These are phyloP conservation scores for Seriola rivoliana DNA, from an alignment of 2,113 vertebrate species.

Conservation along the genomic window DNA sequence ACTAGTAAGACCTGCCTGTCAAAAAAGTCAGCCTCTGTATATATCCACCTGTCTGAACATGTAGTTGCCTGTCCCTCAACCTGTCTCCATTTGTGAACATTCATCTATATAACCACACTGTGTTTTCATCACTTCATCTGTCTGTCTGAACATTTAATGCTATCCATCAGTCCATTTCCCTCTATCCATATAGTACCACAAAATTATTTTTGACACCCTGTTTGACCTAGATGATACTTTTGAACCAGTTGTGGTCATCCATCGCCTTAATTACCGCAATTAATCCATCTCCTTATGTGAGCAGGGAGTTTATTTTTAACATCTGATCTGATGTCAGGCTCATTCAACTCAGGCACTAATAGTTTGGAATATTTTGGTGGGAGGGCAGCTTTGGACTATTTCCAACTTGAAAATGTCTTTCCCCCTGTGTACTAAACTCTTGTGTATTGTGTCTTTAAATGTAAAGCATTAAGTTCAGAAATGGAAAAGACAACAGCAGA, in stretches of 20 bases:
- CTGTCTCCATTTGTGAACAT: slow-evolving; percentile 13
- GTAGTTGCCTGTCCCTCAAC: slow-evolving; percentile 15
- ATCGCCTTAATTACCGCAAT: not conserved
- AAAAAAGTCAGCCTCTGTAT: slow-evolving; percentile 14
- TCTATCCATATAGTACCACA: not conserved
- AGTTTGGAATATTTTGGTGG: not conserved
- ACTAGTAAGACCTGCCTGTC: slow-evolving; percentile 28
- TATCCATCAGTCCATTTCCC: not conserved
- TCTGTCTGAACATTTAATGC: not conserved
- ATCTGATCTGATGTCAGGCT: not conserved
- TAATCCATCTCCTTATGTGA: slow-evolving; percentile 5
- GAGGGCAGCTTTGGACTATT: not conserved
- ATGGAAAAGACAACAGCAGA: too few species aligned
- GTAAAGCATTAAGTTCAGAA: too few species aligned
- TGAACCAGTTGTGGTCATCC: not conserved
- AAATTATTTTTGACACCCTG: not conserved
- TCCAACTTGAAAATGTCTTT: not conserved
- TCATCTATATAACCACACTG: not conserved
- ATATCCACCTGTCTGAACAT: slow-evolving; percentile 35
- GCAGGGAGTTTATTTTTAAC: not conserved
- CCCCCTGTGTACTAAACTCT: not conserved
- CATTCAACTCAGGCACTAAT: not conserved
- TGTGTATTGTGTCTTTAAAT: not conserved
- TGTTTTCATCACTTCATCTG: not conserved
- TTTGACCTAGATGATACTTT: not conserved